phyloP scores from a whole-genome alignment of 2,888 invertebrate species.

The Clanis bilineata region DNA sequence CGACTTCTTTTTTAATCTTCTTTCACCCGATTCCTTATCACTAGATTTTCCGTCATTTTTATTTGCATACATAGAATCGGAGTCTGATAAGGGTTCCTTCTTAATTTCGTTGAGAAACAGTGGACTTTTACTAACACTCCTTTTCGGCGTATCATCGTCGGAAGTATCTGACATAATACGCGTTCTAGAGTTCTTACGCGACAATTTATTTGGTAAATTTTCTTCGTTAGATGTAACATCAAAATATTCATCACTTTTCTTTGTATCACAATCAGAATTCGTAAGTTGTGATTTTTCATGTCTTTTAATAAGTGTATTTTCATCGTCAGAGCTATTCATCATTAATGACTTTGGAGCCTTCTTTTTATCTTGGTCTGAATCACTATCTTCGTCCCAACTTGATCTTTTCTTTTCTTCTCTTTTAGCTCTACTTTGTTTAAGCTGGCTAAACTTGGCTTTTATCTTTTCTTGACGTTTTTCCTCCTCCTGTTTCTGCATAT shows the following conservation, averaged over 20 bases:
- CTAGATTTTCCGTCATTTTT: conserved; percentile 41
- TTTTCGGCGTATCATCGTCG: conserved; percentile 85
- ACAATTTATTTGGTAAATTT: conserved; percentile 79
- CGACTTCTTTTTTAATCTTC: conserved; percentile 61
- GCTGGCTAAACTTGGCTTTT: conserved; percentile 93
- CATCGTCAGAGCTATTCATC: conserved; percentile 81
- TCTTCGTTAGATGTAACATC: conserved; percentile 76
- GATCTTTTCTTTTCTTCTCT: conserved; percentile 94
- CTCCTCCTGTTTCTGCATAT: conserved; percentile 95
- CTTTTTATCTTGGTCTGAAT: conserved; percentile 81
- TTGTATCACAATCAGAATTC: conserved; percentile 60
- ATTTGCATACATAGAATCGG: conserved; percentile 48
- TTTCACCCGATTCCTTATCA: conserved; percentile 45
- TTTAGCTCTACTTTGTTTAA: conserved; percentile 93
- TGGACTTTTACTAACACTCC: conserved; percentile 70
- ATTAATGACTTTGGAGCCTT: conserved; percentile 69
- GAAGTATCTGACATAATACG: conserved; percentile 91
- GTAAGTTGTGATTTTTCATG: conserved; percentile 75
- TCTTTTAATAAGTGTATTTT: conserved; percentile 72
- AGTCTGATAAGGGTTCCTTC: conserved; percentile 81
- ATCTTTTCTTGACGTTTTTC: conserved; percentile 93
- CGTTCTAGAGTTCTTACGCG: conserved; percentile 86
- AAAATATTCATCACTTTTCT: conserved; percentile 74
- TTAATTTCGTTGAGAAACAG: conserved; percentile 71
- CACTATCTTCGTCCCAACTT: conserved; percentile 94